These are phyloP conservation scores for Teleogryllus occipitalis DNA, from an alignment of 1,140 invertebrate species.

Conservation along the genomic window DNA sequence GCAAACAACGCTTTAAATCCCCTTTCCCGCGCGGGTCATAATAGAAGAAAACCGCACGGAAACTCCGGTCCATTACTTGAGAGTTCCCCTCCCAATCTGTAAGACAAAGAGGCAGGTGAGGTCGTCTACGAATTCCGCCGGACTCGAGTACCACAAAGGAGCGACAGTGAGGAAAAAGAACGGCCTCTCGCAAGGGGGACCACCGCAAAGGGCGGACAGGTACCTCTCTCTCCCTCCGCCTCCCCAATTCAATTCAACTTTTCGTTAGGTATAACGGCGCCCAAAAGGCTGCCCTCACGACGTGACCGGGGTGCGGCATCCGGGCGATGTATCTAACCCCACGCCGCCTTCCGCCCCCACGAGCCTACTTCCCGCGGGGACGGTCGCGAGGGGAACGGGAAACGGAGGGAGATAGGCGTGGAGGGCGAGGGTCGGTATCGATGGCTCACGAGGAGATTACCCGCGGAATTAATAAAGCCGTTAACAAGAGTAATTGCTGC, in stretches of 20 bases:
- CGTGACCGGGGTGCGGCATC: neutral
- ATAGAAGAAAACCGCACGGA: too few relatives aligned
- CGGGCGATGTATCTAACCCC: neutral
- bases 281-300: neutral
- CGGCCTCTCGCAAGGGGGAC: neutral
- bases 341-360: neutral
- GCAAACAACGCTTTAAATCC: too few relatives aligned
- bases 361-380: neutral
- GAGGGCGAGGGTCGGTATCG: neutral
- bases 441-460: neutral
- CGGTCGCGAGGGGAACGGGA: neutral
- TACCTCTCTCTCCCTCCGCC: neutral
- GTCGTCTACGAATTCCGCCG: too few relatives aligned
- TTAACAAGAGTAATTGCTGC: conserved; percentile 1
- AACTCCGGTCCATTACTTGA: too few relatives aligned
- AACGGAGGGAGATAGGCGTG: neutral
- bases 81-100: too few relatives aligned
- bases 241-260: neutral
- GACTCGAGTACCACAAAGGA: too few relatives aligned
- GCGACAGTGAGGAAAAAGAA: too few relatives aligned
- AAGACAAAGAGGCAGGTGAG: too few relatives aligned
- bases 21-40: too few relatives aligned
- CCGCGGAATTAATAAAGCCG: neutral
- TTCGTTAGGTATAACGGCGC: conserved; percentile 3
- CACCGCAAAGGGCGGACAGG: neutral